Evolutionary conservation across 2,888 invertebrate species (phyloP), one percentile per base, ranked within the genome.

Genomic region (Epirrhoe tristata): DNA sequence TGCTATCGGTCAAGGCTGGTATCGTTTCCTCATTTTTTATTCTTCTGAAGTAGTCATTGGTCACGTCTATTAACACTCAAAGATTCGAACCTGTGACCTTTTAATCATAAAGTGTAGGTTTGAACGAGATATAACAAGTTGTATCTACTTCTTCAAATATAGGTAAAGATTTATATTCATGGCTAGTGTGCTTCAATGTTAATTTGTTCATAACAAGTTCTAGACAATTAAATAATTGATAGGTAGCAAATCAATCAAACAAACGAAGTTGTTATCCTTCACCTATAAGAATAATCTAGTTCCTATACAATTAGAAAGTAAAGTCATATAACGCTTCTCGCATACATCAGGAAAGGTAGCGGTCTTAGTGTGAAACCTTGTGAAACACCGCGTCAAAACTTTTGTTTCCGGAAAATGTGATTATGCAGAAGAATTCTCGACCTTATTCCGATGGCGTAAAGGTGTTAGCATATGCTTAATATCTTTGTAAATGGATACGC

Each of bases 291-390:
- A 56, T 17, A 46, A 31, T 48, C 51, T 58, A 63, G 64, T 62
- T 67, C 36, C 53, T 67, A 57, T 62, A 17, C 16, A 63, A 76
- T 77, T 77, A 75, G 76, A 80, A 79, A 80, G 76, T 74, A 12
- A 32, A 59, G 8, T 7, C 34, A 39, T 50, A 52, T 57, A 54
- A 52, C 53, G 52, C 52, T 51, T 59, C 56, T 60, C 14, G 68
- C 65, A 73, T 71, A 56, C 48, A 53, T 52, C 39, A 81, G 83
- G 81, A 86, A 84, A 83, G 77, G 75, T 71, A 78, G 72, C 67
- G 76, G 77, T 39, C 77, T 75, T 51, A 81, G 64, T 60, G 73
- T 74, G 63, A 74, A 81, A 70, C 88, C 86, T 85, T 87, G 86
- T 69, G 69, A 70, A 74, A 80, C 77, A 71, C 75, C 68, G 36